Conservation (phyloP, 2,797 vertebrate genomes). For the Florisuga fusca region DNA sequence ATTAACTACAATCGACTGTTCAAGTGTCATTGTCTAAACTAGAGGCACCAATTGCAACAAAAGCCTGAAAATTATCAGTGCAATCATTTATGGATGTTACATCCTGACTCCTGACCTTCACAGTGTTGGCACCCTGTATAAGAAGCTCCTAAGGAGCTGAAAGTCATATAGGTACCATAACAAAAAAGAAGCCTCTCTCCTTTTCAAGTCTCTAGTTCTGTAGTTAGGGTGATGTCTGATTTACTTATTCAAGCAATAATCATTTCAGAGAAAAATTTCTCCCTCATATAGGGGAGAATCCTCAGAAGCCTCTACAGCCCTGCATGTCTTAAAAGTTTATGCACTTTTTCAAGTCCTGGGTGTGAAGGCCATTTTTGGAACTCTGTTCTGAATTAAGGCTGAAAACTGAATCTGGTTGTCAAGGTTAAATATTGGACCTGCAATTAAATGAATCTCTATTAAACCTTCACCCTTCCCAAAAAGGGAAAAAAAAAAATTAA, state of each 20-base stretch:
- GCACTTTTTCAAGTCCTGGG: not conserved
- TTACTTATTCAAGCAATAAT: not conserved
- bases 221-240: not conserved
- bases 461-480: too few species aligned
- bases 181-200: not conserved
- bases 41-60: not conserved
- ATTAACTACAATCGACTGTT: not conserved
- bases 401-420: not conserved
- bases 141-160: not conserved
- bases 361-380: not conserved
- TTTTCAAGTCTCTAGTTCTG: not conserved
- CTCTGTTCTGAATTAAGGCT: not conserved
- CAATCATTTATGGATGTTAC: not conserved
- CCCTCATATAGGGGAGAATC: fast-evolving
- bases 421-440: too few species aligned
- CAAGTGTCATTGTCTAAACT: not conserved
- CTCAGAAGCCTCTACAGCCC: not conserved
- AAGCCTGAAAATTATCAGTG: not conserved
- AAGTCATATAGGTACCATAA: not conserved
- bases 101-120: not conserved
- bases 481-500: too few species aligned
- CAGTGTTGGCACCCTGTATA: not conserved
- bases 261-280: not conserved
- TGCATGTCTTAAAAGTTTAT: not conserved
- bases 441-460: too few species aligned